Base-by-base conservation (phyloP, 2,797 vertebrate genomes). In the Pseudotriccus pelzelni region DNA sequence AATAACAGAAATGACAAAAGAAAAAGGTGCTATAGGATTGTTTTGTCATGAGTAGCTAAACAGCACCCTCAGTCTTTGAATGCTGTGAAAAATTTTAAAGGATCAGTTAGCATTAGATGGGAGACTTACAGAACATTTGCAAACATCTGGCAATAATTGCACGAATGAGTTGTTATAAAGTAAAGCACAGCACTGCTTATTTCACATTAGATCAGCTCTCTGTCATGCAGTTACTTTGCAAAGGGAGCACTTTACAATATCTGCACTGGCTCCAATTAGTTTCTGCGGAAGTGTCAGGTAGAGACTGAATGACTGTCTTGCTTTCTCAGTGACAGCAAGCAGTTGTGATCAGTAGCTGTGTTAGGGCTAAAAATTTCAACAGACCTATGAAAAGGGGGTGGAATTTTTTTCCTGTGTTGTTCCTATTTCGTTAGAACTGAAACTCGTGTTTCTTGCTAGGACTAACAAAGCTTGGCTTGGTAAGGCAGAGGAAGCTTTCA, bases 61-160 rank as follows among this genome's bases (percentile, higher is more conserved):
- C 44, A 92, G 41, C n/a, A 92, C 20, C 25, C 30, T 68, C 52
- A 56, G 30, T 12, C 55, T 90, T 44, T 68, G 72, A 84, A 74
- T 19, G 15, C 21, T n/a, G 39, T 58, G 87, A 59, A 80, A 49
- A 43, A 62, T 14, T 39, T 83, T 53, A 78, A 89, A 90, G 24
- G 27, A 70, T 72, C 49, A 63, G 64, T 53, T 68, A 79, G 55
- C 0, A 0, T 70, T 74, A 73, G 78, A 70, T 43, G 28, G 30
- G 49, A 93, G 70, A 82, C 30, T 68, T 52, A 28, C 28, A 84
- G 78, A 75, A 55, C 14, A 5, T 83, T 84, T 87, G 46, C 90
- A 80, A 89, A 93, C 89, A 89, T 85, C 89, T 96, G 89, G 84
- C 69, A 94, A 47, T 47, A 80, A 83, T 64, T 92, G 44, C 44